Base-by-base conservation (phyloP, 1,140 invertebrate genomes). In the Xylocopa sonorina region DNA sequence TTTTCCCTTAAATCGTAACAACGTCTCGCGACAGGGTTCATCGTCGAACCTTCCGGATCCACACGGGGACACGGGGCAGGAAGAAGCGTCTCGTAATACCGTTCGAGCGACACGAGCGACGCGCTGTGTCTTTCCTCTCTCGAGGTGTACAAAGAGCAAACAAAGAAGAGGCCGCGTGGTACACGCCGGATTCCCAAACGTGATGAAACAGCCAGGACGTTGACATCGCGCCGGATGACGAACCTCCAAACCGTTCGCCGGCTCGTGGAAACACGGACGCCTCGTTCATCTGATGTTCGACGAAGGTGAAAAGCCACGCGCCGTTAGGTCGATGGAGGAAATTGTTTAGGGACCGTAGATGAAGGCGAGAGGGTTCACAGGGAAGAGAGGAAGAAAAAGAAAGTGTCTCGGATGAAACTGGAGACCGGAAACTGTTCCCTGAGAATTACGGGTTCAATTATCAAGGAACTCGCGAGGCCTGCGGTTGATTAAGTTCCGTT, bases 401-500 rank as follows among this genome's bases (percentile, higher is more conserved):
- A 66, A 32, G 4, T 24, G 32, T 63, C 24, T 14, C 32, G 41
- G 27, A 5, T 29, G 41, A 21, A 24, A 16, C 7, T 21, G 2
- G 29, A 34, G 21, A 64, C 69, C 24, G 46, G 78, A 76, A 80
- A 75, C 71, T n/a, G 27, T 46, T 43, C 60, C 57, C 64, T 18
- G 66, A 18, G 43, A 73, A 34, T 55, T n/a, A 63, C 66, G 74
- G 51, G 78, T 73, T 81, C 82, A 84, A 86, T 86, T 86, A 81
- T 84, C 75, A 53, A 43, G n/a, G 57, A 48, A 62, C 32, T 41
- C 57, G 68, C 80, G 41, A 58, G 75, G 38, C 64, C 66, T 29
- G 32, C 79, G 72, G 75, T 79, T 84, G 81, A 81, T 86, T 84
- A 83, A 81, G 75, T 46, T 79, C 76, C 68, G 78, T 77, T 68